Conservation (phyloP, 2,888 invertebrate genomes). For the Lymantria monacha region DNA sequence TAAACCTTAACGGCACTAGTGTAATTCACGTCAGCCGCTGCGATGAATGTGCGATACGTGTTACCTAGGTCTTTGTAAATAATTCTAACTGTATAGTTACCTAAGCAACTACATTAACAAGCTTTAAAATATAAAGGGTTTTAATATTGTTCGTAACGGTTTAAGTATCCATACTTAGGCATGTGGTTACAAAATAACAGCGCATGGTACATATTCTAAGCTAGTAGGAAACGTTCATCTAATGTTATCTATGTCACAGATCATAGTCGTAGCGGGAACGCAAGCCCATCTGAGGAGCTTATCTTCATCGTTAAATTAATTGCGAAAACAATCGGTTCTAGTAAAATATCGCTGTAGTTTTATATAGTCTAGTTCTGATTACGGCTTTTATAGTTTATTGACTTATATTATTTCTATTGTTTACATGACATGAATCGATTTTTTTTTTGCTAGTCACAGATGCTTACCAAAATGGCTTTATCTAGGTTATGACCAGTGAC, state of each 20-base stretch:
- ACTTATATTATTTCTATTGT: slow-evolving; percentile 46
- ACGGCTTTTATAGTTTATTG: slow-evolving; percentile 41
- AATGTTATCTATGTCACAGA: slow-evolving; percentile 64
- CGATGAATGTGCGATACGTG: slow-evolving; percentile 36
- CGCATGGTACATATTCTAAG: slow-evolving; percentile 42
- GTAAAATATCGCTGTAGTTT: slow-evolving; percentile 37
- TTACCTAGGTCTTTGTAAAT: slow-evolving; percentile 26
- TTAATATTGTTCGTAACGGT: slow-evolving; percentile 19
- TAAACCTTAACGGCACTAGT: slow-evolving; percentile 58
- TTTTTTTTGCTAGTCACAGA: slow-evolving; percentile 39
- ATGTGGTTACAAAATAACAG: slow-evolving; percentile 24
- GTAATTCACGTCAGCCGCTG: slow-evolving; percentile 35
- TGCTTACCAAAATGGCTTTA: slow-evolving; percentile 40
- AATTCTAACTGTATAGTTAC: slow-evolving; percentile 8
- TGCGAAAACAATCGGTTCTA: slow-evolving; percentile 46
- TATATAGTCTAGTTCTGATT: slow-evolving; percentile 34
- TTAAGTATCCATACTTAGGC: slow-evolving; percentile 15
- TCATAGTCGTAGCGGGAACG: slow-evolving; percentile 50
- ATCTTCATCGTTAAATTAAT: slow-evolving; percentile 57
- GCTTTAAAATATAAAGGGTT: neutral
- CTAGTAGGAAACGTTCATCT: slow-evolving; percentile 54
- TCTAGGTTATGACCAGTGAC: slow-evolving; percentile 47
- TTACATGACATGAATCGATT: slow-evolving; percentile 49
- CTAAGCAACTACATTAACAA: neutral
- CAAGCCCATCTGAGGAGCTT: slow-evolving; percentile 48